Conservation (phyloP, 2,113 vertebrate species). For the Peromyscus polionotus region DNA sequence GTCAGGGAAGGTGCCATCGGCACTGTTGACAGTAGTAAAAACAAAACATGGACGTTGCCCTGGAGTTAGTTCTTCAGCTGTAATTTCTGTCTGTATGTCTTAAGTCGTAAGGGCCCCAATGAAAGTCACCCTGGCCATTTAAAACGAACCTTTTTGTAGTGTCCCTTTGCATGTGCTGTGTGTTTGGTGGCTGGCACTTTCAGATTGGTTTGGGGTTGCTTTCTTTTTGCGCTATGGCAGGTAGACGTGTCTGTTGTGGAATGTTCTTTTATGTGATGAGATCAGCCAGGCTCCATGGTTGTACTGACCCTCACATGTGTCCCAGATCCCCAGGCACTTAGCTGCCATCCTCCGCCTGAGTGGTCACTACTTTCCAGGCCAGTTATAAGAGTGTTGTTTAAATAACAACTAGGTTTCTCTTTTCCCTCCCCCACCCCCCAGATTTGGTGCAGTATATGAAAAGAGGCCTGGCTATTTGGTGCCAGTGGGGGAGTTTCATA, state of each 20-base stretch:
- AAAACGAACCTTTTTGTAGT: not conserved
- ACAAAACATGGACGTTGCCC: not conserved
- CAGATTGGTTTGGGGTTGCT: not conserved
- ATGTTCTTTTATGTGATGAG: not conserved
- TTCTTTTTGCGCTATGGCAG: constrained; percentile 11
- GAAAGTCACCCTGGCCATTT: not conserved
- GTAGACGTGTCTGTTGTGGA: not conserved
- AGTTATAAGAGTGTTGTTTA: not conserved
- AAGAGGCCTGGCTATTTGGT: not conserved
- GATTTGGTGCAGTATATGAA: not conserved
- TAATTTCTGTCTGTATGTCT: not conserved
- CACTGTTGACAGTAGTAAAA: not conserved
- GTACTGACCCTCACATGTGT: not conserved
- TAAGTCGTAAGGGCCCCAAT: not conserved
- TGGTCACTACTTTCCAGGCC: not conserved
- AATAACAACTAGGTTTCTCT: not conserved
- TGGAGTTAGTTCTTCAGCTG: not conserved
- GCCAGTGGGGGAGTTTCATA: not conserved
- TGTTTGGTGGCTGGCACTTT: not conserved
- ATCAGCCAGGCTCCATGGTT: not conserved
- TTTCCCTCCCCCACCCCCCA: not conserved
- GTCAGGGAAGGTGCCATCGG: not conserved
- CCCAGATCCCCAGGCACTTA: not conserved
- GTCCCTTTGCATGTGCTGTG: not conserved
- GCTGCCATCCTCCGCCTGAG: not conserved